These are phyloP conservation scores for Hedya salicella DNA, from an alignment of 2,888 invertebrate genomes.

Conservation along the genomic window DNA sequence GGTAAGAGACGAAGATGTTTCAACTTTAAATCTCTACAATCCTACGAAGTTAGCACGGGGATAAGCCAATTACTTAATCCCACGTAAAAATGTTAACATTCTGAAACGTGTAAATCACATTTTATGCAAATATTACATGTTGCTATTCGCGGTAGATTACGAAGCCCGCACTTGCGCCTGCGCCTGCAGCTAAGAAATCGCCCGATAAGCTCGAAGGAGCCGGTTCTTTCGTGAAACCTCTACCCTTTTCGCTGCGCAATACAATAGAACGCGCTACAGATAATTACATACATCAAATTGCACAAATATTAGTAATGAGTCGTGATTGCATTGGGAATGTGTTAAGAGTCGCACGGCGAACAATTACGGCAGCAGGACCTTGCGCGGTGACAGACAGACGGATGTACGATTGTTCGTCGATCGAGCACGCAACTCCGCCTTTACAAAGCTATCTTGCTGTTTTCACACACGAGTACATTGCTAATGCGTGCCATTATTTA, in stretches of 20 bases:
- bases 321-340: constrained; percentile 64
- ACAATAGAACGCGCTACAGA: constrained; percentile 45
- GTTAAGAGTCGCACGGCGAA: constrained; percentile 73
- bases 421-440: constrained; percentile 48
- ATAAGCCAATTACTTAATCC: not conserved
- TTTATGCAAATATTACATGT: not conserved
- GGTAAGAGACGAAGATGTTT: too few species aligned
- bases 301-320: constrained; percentile 63
- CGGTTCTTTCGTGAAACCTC: constrained; percentile 17
- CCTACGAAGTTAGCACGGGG: not conserved
- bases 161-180: not conserved
- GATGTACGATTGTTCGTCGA: constrained; percentile 72
- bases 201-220: constrained; percentile 1
- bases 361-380: constrained; percentile 71
- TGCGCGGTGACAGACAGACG: constrained; percentile 74
- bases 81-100: not conserved
- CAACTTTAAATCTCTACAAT: too few species aligned
- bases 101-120: not conserved
- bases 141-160: not conserved
- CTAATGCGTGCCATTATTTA: constrained; percentile 35
- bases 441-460: constrained; percentile 40
- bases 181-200: not conserved
- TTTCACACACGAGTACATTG: constrained; percentile 40
- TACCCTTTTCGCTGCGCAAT: constrained; percentile 29
- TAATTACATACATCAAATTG: constrained; percentile 61